A percentile compares a stretch with the other conserved stretches of the same genome.
Conservation (phyloP, 2,888 invertebrate species). For the Drosophila nr. fundita region DNA sequence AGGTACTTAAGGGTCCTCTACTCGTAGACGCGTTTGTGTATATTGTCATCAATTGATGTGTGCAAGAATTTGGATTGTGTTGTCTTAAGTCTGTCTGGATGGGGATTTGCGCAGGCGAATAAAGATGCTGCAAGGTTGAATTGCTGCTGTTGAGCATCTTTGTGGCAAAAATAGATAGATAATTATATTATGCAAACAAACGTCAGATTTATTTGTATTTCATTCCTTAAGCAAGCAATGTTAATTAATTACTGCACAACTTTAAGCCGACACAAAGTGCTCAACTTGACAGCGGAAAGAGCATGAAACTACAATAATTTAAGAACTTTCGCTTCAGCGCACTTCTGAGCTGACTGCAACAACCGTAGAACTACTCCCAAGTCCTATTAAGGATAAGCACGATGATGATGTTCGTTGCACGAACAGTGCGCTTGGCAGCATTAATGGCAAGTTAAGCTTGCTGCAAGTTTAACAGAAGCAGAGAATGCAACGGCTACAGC, state of each 20-base stretch:
- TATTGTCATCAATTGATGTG: constrained; percentile 6
- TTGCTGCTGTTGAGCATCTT: constrained; percentile 41
- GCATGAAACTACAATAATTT: constrained; percentile 71
- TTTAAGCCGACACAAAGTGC: constrained; percentile 39
- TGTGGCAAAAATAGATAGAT: constrained; percentile 60
- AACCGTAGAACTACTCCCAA: constrained; percentile 4
- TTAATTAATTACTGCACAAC: constrained; percentile 74
- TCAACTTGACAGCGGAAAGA: constrained; percentile 21
- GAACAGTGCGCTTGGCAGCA: constrained; percentile 35
- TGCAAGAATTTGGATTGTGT: constrained; percentile 15
- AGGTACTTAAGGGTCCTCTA: neutral
- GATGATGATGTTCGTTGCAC: constrained; percentile 29
- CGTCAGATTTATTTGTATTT: constrained; percentile 77
- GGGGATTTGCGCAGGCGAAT: constrained; percentile 20
- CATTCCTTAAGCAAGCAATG: constrained; percentile 75
- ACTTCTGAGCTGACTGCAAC: constrained; percentile 40
- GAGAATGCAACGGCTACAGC: constrained; percentile 4
- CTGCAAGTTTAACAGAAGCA: constrained; percentile 42
- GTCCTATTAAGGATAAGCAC: constrained; percentile 2
- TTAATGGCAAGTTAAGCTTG: constrained; percentile 69
- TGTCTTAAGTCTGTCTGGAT: constrained; percentile 20
- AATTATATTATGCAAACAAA: constrained; percentile 75
- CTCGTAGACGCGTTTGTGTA: neutral
- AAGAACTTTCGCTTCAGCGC: constrained; percentile 61
- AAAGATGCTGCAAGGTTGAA: constrained; percentile 25